phyloP scores from a whole-genome alignment of 2,888 invertebrate species.

The Gymnoscelis rufifasciata region DNA sequence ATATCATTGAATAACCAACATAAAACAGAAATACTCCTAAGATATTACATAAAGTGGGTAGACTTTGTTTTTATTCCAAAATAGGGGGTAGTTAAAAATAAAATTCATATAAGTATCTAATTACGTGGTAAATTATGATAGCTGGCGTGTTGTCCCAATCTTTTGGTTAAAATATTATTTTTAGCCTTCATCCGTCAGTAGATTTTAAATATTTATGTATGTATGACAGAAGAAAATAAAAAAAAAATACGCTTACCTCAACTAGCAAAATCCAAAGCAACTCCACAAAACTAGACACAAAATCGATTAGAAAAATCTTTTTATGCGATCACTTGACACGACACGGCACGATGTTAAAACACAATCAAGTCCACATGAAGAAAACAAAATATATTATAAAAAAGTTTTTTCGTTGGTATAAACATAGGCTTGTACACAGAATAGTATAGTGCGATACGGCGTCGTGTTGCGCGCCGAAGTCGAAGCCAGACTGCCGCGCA shows the following conservation, averaged over 20 bases:
- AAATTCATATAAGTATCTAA: neutral
- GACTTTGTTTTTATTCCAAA: too few species aligned
- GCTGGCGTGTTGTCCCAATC: too few species aligned
- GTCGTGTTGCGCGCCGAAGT: slow-evolving; percentile 42
- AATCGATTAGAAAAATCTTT: slow-evolving; percentile 47
- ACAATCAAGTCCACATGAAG: slow-evolving; percentile 34
- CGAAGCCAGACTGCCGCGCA: slow-evolving; percentile 61
- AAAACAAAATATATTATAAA: slow-evolving; percentile 13
- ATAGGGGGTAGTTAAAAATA: too few species aligned
- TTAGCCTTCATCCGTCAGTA: too few species aligned
- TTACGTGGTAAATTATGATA: too few species aligned
- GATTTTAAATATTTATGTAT: too few species aligned
- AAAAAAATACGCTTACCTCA: slow-evolving; percentile 47
- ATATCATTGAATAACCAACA: too few species aligned
- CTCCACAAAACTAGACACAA: slow-evolving; percentile 34
- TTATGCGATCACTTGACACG: slow-evolving; percentile 58
- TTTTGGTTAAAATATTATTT: too few species aligned
- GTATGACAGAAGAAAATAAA: too few species aligned
- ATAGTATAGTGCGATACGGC: slow-evolving; percentile 25
- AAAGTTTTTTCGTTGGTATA: slow-evolving; percentile 35
- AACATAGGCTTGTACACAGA: slow-evolving; percentile 40
- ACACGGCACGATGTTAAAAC: slow-evolving; percentile 56
- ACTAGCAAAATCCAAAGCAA: slow-evolving; percentile 62
- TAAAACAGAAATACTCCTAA: too few species aligned
- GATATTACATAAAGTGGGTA: too few species aligned